Conservation (phyloP, 2,113 vertebrate genomes). For the Rhinolophus ferrumequinum region DNA sequence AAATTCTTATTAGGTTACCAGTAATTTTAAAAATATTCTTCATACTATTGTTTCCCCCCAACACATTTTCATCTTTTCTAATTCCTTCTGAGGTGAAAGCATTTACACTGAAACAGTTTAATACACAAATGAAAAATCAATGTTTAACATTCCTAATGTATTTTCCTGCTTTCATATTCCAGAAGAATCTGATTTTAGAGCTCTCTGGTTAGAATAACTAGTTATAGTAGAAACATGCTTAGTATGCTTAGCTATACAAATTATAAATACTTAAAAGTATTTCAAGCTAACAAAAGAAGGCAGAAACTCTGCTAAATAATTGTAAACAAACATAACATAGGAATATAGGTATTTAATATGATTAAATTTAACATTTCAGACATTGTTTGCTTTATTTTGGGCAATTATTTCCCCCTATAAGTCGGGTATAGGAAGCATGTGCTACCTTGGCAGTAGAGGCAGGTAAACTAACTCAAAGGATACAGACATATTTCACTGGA, state of each 20-base stretch:
- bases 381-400: not conserved
- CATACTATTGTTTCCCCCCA: not conserved
- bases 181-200: slow-evolving; percentile 20
- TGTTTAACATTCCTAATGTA: not conserved
- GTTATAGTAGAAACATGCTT: not conserved
- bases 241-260: not conserved
- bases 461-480: not conserved
- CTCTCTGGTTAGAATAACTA: not conserved
- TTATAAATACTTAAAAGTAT: slow-evolving; percentile 16
- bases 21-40: slow-evolving; percentile 22
- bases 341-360: not conserved
- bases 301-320: not conserved
- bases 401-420: not conserved
- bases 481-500: not conserved
- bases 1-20: not conserved
- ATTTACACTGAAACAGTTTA: slow-evolving; percentile 17
- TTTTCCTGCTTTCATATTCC: not conserved
- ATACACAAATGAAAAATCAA: not conserved
- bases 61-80: not conserved
- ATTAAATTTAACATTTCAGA: slow-evolving; percentile 35
- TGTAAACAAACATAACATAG: not conserved
- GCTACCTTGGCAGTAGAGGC: not conserved
- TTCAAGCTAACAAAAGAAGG: not conserved
- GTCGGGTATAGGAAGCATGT: not conserved
- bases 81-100: not conserved